Base-by-base conservation (phyloP, 2,113 vertebrate genomes). In the Grammomys dolichurus region DNA sequence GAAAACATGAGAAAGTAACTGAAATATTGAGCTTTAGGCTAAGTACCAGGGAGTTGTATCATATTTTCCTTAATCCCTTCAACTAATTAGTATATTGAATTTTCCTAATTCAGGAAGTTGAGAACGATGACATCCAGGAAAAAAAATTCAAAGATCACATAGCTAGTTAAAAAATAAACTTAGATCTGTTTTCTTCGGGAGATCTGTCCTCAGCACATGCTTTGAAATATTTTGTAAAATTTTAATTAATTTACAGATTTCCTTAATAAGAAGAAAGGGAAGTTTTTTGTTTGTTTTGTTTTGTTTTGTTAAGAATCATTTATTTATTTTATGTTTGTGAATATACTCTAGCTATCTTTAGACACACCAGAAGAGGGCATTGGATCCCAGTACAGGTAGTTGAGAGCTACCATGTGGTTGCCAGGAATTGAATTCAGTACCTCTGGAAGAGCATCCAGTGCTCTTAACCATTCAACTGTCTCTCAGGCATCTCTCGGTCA, bases 11-110 rank as follows among this genome's bases (percentile, higher is more conserved):
- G 31, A 92, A 90, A 77, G 24, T n/a, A 89, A 48, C 3, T 26
- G 33, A 12, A 87, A 22, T 54, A 14, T 14, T 36, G 24, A 90
- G 31, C 70, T 92, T 93, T n/a, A 22, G 73, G 48, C 36, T 84
- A 87, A 94, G n/a, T 46, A 70, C 7, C 24, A 63, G 3, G 3
- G 33, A 4, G 33, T 81, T 95, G 85, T 65, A 65, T 19, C 26
- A 33, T 82, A 69, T 36, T 51, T 95, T 93, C 36, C 81, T 94
- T 91, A 93, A 94, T 87, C 33, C 92, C 90, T 58, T 87, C 54
- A 78, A 69, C 58, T 90, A 96, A 76, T 90, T 88, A 95, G 40
- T 84, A 70, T 89, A 6, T 46, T 76, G 7, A 51, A 33, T 95
- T 78, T 91, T 48, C 54, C 51, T 91, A 84, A 91, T 26, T 63